Evolutionary conservation across 2,113 vertebrate genomes (phyloP).

Genomic region (Gadus chalcogrammus): DNA sequence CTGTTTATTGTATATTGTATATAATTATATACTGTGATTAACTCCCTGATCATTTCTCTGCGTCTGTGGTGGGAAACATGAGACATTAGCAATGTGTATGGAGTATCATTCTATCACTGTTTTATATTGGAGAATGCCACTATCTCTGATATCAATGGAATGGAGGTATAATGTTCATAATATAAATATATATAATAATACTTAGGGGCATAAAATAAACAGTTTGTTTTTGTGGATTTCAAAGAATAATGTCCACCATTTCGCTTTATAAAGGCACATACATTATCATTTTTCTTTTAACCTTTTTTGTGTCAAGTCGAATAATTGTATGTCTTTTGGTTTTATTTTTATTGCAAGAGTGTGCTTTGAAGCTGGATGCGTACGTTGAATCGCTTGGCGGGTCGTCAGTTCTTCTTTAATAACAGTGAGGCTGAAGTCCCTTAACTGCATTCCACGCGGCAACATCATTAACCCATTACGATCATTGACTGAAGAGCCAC

Average conservation of each 20-base stretch:
- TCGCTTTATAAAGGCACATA: conserved; percentile 59
- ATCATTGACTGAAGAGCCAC: conserved; percentile 45
- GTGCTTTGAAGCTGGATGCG: conserved; percentile 44
- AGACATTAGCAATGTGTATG: conserved; percentile 16
- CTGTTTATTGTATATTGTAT: conserved; percentile 58
- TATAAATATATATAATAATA: conserved; percentile 23
- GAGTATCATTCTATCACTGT: conserved; percentile 33
- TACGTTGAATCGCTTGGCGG: conserved; percentile 29
- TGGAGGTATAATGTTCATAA: conserved; percentile 36
- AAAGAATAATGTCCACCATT: conserved; percentile 28
- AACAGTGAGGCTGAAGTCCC: conserved; percentile 29
- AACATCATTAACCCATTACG: background rate
- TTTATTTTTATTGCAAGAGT: conserved; percentile 20
- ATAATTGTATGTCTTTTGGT: conserved; percentile 19
- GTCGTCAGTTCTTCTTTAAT: conserved; percentile 31
- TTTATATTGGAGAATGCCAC: conserved; percentile 20
- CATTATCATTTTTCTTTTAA: conserved; percentile 48
- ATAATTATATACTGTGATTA: conserved; percentile 60
- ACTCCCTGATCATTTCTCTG: conserved; percentile 14
- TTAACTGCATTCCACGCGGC: conserved; percentile 27
- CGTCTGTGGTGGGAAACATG: conserved; percentile 42
- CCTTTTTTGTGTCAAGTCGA: conserved; percentile 27
- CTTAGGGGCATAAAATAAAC: conserved; percentile 5
- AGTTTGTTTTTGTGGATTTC: conserved; percentile 28
- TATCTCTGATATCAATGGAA: conserved; percentile 25